Evolutionary conservation across 1,140 invertebrate species (phyloP).

Genomic region (Octopus bimaculoides): DNA sequence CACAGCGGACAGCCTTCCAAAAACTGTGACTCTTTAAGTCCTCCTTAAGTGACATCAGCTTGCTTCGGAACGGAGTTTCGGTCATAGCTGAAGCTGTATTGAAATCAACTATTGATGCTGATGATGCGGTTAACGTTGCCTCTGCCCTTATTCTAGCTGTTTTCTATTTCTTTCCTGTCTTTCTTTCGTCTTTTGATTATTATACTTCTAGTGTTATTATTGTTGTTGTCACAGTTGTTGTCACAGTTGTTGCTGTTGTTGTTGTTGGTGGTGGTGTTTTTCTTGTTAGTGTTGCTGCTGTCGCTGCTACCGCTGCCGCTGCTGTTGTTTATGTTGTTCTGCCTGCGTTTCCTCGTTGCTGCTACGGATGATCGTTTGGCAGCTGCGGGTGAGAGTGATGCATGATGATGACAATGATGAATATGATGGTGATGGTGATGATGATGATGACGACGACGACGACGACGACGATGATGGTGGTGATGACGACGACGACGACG

Average conservation of each 20-base stretch:
- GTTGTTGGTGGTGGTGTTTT: neutral
- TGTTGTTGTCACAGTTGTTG: neutral
- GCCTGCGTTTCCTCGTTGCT: too few relatives aligned
- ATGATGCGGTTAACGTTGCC: neutral
- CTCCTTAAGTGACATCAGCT: slow-evolving; percentile 25
- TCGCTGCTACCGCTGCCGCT: too few relatives aligned
- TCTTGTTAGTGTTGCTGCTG: too few relatives aligned
- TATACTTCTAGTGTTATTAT: neutral
- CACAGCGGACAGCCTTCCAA: slow-evolving; percentile 38
- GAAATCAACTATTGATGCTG: neutral
- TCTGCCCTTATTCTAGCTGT: too few relatives aligned
- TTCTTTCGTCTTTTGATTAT: neutral
- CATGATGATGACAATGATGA: neutral
- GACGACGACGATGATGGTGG: slow-evolving; percentile 19
- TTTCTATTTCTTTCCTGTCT: too few relatives aligned
- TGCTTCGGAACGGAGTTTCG: neutral
- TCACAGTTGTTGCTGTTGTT: neutral
- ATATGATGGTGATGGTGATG: slow-evolving; percentile 6
- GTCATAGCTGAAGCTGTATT: neutral
- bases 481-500: slow-evolving; percentile 7
- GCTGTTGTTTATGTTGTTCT: too few relatives aligned
- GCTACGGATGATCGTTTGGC: too few relatives aligned
- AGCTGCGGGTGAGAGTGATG: neutral
- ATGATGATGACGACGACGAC: slow-evolving; percentile 16
- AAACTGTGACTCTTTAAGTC: slow-evolving; percentile 25